These are phyloP conservation scores for Pyrochroa serraticornis DNA, from an alignment of 2,888 invertebrate genomes.

Conservation along the genomic window DNA sequence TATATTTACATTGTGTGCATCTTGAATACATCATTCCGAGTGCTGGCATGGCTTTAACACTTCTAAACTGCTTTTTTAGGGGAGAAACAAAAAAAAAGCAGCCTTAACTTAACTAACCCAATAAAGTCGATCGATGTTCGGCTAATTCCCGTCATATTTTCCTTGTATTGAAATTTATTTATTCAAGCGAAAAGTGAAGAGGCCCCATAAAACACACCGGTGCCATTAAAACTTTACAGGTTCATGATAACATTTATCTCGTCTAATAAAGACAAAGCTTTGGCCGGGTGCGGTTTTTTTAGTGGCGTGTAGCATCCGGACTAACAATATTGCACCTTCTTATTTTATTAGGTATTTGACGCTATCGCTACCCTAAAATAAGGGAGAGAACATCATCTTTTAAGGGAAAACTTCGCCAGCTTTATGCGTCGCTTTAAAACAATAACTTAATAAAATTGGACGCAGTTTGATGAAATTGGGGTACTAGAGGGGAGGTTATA, in stretches of 20 bases:
- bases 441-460: too few species aligned
- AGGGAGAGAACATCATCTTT: too few species aligned
- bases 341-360: too few species aligned
- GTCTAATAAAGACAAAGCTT: slow-evolving; percentile 18
- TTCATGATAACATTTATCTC: slow-evolving; percentile 22
- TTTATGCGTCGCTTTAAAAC: too few species aligned
- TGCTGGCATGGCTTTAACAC: slow-evolving; percentile 2
- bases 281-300: slow-evolving; percentile 1
- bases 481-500: too few species aligned
- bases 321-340: too few species aligned
- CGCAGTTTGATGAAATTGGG: too few species aligned
- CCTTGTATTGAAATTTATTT: slow-evolving; percentile 16
- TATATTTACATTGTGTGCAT: slow-evolving; percentile 29
- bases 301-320: neutral
- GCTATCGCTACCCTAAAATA: too few species aligned
- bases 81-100: neutral
- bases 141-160: neutral
- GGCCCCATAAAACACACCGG: slow-evolving; percentile 8
- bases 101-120: too few species aligned
- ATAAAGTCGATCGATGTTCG: too few species aligned
- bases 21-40: slow-evolving; percentile 10
- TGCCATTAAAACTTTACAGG: slow-evolving; percentile 23
- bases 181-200: neutral
- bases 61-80: neutral
- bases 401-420: too few species aligned